Evolutionary conservation across 2,797 vertebrate species (phyloP).

Genomic region (Sebastolobus altivelis): DNA sequence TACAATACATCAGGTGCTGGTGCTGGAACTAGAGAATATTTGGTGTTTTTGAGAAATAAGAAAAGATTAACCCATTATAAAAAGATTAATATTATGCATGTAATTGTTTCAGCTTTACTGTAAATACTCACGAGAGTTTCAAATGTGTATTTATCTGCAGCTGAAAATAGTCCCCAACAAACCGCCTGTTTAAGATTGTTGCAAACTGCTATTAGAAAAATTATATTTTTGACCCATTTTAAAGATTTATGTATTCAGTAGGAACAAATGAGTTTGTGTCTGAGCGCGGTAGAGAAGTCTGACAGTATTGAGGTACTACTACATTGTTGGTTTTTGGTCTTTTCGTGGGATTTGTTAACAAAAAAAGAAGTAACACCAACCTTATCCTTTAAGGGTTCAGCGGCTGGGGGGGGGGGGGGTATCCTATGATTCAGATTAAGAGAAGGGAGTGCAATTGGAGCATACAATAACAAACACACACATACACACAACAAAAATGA

Average conservation of each 20-base stretch:
- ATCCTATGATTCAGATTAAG: constrained; percentile 23
- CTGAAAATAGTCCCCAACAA: neutral
- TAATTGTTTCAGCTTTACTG: neutral
- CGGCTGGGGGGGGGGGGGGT: neutral
- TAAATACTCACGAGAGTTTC: neutral
- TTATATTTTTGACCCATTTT: neutral
- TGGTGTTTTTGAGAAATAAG: neutral
- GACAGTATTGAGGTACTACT: neutral
- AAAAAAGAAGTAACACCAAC: neutral
- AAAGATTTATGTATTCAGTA: neutral
- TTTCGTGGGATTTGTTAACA: neutral
- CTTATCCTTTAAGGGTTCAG: neutral
- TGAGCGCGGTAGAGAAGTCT: neutral
- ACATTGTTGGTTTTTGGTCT: neutral
- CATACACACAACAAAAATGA: constrained; percentile 33
- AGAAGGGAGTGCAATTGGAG: constrained; percentile 57
- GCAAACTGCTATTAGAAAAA: neutral
- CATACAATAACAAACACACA: constrained; percentile 16
- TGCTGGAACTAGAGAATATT: neutral
- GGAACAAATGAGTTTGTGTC: neutral
- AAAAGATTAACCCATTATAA: neutral
- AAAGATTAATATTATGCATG: neutral
- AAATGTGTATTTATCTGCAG: neutral
- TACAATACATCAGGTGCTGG: neutral
- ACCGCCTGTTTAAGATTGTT: neutral